phyloP scores from a whole-genome alignment of 1,140 invertebrate species.

The Nymphalis io region DNA sequence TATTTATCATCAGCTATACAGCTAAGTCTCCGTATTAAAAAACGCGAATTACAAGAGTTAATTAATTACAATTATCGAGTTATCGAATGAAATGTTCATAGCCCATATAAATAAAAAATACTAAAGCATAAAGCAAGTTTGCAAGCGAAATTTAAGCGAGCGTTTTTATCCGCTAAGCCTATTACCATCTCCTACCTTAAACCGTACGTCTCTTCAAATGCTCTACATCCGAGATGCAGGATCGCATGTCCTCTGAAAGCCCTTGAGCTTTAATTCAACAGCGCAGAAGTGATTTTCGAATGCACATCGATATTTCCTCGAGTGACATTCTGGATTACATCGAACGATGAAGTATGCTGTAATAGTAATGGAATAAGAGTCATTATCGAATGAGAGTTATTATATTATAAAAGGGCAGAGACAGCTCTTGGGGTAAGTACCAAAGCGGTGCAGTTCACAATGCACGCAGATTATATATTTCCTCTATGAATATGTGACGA shows the following conservation, averaged over 20 bases:
- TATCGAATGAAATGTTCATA: no score
- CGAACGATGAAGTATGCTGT: background rate
- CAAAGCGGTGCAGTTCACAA: background rate
- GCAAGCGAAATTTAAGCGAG: background rate
- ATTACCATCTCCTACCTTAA: constrained; percentile 18
- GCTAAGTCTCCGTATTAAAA: no score
- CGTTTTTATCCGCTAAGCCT: constrained; percentile 19
- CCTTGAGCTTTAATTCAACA: constrained; percentile 9
- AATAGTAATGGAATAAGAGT: background rate
- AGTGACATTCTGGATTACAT: constrained; percentile 7
- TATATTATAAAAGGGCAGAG: background rate
- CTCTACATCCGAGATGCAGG: constrained; percentile 14
- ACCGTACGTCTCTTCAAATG: constrained; percentile 16
- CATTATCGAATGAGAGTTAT: background rate
- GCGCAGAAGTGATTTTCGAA: constrained; percentile 10
- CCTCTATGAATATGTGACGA: background rate
- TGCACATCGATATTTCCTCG: constrained; percentile 3
- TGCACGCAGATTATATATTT: background rate
- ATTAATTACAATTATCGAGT: no score
- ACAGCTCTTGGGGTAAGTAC: background rate
- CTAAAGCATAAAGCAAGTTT: background rate
- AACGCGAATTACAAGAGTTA: no score
- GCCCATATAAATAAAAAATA: background rate
- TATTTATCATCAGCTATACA: no score
- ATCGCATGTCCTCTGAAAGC: constrained; percentile 1